Conservation (phyloP, 2,888 invertebrate species). For the Iphiclides podalirius region DNA sequence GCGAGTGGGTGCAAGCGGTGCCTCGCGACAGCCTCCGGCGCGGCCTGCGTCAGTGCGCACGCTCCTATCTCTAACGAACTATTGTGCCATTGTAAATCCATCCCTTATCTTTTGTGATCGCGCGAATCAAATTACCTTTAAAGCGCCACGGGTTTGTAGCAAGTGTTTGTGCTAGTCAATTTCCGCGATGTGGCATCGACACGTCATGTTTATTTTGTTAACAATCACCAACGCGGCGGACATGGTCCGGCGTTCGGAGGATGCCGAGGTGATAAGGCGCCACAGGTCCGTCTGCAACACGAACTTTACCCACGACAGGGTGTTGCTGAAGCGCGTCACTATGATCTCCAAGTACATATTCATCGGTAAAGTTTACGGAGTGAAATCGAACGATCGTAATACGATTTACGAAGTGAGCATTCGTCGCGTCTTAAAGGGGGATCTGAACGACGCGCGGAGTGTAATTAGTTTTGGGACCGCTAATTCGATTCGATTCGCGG, state of each 20-base stretch:
- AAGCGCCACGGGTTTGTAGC: background rate
- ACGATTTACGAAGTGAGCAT: constrained; percentile 64
- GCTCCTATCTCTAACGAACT: constrained; percentile 41
- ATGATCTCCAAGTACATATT: constrained; percentile 62
- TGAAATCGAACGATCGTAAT: constrained; percentile 42
- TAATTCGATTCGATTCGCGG: constrained; percentile 55
- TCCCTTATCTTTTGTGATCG: constrained; percentile 22
- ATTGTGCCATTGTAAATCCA: constrained; percentile 21
- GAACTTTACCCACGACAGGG: constrained; percentile 48
- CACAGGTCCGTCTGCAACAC: constrained; percentile 38
- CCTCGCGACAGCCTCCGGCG: constrained; percentile 60
- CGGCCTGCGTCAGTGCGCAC: constrained; percentile 68
- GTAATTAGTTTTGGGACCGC: constrained; percentile 50
- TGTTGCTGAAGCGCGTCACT: constrained; percentile 56
- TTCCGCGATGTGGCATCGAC: constrained; percentile 42
- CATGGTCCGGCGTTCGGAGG: constrained; percentile 37
- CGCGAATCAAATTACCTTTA: background rate
- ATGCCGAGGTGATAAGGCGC: background rate
- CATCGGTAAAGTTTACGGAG: constrained; percentile 61
- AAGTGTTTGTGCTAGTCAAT: constrained; percentile 28
- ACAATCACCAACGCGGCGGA: constrained; percentile 39
- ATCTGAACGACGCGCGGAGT: constrained; percentile 60
- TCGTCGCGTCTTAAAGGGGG: constrained; percentile 64
- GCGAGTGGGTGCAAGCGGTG: constrained; percentile 64
- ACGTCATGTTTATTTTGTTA: constrained; percentile 44